These are phyloP conservation scores for Globodera rostochiensis DNA, from an alignment of 1,140 invertebrate genomes.

Conservation along the genomic window DNA sequence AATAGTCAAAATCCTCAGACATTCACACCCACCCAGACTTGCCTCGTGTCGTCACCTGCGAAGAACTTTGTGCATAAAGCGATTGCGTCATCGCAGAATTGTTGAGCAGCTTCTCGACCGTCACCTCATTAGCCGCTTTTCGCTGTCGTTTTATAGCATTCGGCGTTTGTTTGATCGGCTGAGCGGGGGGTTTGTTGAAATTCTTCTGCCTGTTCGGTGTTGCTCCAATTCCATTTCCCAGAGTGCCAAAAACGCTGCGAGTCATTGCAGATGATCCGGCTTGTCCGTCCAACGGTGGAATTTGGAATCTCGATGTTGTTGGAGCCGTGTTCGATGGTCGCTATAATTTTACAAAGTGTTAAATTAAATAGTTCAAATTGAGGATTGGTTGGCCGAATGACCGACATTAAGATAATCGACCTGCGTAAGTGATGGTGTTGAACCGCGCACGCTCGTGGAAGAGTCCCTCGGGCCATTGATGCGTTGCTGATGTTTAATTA, in stretches of 20 bases:
- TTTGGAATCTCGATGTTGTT: constrained; percentile 16
- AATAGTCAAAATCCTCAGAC: not conserved
- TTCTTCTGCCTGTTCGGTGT: not conserved
- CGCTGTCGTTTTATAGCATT: constrained; percentile 19
- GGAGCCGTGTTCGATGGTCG: constrained; percentile 19
- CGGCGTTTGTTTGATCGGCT: constrained; percentile 21
- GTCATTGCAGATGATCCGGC: constrained; percentile 26
- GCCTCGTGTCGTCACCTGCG: not conserved
- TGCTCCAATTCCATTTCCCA: not conserved
- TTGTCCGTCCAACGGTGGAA: not conserved
- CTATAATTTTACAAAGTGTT: not conserved
- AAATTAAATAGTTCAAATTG: not conserved
- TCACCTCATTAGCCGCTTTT: not conserved
- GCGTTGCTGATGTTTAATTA: constrained; percentile 47
- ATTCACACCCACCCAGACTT: not conserved
- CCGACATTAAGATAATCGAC: not conserved
- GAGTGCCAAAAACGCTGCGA: constrained; percentile 33
- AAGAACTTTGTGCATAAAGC: constrained; percentile 20
- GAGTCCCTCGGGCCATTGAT: constrained; percentile 9
- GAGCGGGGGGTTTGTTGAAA: not conserved
- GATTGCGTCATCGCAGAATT: constrained; percentile 36
- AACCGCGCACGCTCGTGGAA: constrained; percentile 1
- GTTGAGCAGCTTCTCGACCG: not conserved
- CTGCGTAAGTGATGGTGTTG: constrained; percentile 3
- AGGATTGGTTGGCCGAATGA: too few species aligned